phyloP scores from a whole-genome alignment of 2,797 vertebrate genomes.

The Malurus splendens region DNA sequence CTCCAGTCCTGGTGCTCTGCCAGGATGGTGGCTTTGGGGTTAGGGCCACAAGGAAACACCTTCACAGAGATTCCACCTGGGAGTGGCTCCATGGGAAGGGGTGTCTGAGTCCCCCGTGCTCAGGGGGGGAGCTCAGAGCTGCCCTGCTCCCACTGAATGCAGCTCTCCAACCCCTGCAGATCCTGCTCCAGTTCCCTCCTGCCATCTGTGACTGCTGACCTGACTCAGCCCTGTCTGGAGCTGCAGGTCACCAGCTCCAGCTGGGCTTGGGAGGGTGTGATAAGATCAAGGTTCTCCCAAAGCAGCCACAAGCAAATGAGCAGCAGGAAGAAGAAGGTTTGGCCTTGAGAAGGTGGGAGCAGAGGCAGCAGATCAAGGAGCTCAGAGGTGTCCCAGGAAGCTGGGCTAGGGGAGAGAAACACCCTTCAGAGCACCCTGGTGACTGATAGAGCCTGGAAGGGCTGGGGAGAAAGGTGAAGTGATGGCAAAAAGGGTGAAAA shows the following conservation, averaged over 20 bases:
- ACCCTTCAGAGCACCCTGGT: background rate
- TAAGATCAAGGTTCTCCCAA: background rate
- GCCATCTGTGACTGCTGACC: background rate
- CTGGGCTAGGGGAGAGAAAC: background rate
- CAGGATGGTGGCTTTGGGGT: too few species aligned
- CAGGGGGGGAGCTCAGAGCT: background rate
- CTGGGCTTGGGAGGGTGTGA: background rate
- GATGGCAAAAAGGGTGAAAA: background rate
- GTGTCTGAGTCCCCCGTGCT: fast-evolving
- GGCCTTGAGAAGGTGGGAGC: background rate
- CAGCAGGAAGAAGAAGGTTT: background rate
- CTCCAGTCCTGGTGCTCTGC: background rate
- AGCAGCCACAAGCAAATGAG: background rate
- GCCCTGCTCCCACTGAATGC: background rate
- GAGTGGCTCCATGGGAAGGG: background rate
- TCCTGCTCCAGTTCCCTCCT: background rate
- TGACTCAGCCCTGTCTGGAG: background rate
- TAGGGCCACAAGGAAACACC: background rate
- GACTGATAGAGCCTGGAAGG: background rate
- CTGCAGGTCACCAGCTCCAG: background rate
- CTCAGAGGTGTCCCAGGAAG: background rate
- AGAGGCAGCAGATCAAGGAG: background rate
- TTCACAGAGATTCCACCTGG: background rate
- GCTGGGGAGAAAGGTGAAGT: background rate
- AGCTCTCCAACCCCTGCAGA: background rate